Conservation (phyloP, 2,888 invertebrate species). For the Polia nebulosa region DNA sequence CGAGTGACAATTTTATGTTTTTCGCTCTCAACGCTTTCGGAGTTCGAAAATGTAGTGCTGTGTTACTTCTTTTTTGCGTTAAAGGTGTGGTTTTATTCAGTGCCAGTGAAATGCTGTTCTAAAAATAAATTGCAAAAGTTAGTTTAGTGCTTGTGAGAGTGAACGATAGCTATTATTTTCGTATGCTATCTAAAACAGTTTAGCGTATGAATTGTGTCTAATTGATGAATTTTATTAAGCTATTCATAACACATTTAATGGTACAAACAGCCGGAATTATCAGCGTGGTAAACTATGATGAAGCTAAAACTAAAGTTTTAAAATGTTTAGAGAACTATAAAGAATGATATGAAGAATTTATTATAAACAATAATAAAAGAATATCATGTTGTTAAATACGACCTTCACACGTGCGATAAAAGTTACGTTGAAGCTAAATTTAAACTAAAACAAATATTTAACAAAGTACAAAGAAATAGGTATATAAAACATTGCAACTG, state of each 20-base stretch:
- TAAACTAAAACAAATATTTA: conserved; percentile 1
- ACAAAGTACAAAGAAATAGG: not conserved
- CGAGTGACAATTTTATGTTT: not conserved
- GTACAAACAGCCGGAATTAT: not conserved
- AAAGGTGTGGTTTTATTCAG: conserved; percentile 10
- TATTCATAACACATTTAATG: conserved; percentile 19
- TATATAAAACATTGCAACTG: not conserved
- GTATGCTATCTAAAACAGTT: not conserved
- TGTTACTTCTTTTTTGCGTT: not conserved
- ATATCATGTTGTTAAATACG: not conserved
- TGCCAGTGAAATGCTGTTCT: conserved; percentile 28
- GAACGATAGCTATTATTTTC: conserved; percentile 16
- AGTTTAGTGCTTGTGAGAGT: conserved; percentile 16
- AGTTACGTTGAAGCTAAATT: conserved; percentile 4
- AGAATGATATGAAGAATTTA: not conserved
- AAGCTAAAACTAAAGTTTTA: conserved; percentile 51
- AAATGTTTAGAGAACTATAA: not conserved
- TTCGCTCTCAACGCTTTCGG: conserved; percentile 8
- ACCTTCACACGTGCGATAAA: not conserved
- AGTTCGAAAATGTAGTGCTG: conserved; percentile 24
- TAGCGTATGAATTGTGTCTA: conserved; percentile 15
- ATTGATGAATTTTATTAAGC: conserved; percentile 4
- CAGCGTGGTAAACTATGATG: not conserved
- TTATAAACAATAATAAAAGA: not conserved
- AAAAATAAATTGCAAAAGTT: conserved; percentile 15